Evolutionary conservation across 2,797 vertebrate species (phyloP).

Genomic region (Cyclura pinguis): DNA sequence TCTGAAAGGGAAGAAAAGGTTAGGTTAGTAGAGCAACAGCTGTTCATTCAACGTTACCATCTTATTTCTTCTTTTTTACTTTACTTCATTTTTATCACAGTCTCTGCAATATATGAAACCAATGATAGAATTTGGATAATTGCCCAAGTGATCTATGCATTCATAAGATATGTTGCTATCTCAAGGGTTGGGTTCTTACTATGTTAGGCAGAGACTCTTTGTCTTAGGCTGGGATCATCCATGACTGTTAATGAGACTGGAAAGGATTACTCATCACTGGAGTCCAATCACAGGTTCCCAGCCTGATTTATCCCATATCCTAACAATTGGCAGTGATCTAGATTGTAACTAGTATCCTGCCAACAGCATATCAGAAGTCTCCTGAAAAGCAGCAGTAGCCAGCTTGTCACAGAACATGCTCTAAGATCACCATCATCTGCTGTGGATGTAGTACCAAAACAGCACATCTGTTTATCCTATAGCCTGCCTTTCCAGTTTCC

Average conservation of each 20-base stretch:
- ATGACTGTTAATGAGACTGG: not conserved
- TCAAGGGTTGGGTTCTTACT: not conserved
- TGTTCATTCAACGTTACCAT: not conserved
- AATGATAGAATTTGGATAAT: not conserved
- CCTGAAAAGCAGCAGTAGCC: not conserved
- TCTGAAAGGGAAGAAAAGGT: conserved; percentile 1
- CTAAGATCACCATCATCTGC: not conserved
- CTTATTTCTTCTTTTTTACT: not conserved
- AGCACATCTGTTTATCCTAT: not conserved
- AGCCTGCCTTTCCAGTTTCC: not conserved
- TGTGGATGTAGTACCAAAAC: not conserved
- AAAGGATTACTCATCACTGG: not conserved
- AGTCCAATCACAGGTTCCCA: not conserved
- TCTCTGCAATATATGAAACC: not conserved
- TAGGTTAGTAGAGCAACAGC: not conserved
- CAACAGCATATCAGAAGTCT: not conserved
- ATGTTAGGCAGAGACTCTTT: not conserved
- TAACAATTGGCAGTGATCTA: not conserved
- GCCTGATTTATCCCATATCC: not conserved
- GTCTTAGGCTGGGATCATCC: not conserved
- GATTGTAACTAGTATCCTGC: not conserved
- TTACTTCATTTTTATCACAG: not conserved
- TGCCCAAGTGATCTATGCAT: not conserved
- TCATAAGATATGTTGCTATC: not conserved
- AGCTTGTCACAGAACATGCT: not conserved